Conservation (phyloP, 2,888 invertebrate species). For the Pteria penguin region DNA sequence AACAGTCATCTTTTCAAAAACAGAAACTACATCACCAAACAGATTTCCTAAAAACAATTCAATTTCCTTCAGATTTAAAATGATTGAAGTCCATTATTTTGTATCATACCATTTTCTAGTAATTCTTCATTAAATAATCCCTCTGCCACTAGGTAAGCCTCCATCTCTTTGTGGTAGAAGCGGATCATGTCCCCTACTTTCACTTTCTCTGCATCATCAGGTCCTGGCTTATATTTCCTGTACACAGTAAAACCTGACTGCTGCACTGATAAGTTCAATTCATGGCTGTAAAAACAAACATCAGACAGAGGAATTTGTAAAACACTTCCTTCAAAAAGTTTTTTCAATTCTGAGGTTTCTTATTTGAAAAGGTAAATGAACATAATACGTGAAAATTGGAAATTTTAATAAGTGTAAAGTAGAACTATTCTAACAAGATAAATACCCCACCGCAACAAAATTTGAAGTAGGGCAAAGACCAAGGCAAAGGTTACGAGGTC, state of each 20-base stretch:
- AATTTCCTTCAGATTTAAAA: not conserved
- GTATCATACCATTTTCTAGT: conserved; percentile 73
- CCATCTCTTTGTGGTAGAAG: conserved; percentile 79
- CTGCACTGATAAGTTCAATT: conserved; percentile 77
- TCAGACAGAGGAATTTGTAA: no score
- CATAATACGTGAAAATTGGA: no score
- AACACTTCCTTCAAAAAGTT: no score
- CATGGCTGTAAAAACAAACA: conserved; percentile 62
- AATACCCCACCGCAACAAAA: no score
- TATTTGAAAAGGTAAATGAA: no score
- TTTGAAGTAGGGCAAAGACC: no score
- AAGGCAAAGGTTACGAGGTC: no score
- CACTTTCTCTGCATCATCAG: conserved; percentile 67
- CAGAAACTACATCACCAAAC: not conserved
- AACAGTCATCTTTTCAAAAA: not conserved
- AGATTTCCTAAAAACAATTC: not conserved
- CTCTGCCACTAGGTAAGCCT: conserved; percentile 78
- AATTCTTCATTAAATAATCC: conserved; percentile 76
- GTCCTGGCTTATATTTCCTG: conserved; percentile 71
- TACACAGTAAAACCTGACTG: conserved; percentile 78
- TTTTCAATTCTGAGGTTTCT: no score
- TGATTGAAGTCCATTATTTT: no score
- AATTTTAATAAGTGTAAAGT: no score
- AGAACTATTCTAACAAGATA: no score
- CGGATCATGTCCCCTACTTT: conserved; percentile 76